A percentile compares a stretch with the other conserved stretches of the same genome.
Evolutionary conservation across 1,140 invertebrate genomes (phyloP).

Genomic region (Laupala kohalensis): DNA sequence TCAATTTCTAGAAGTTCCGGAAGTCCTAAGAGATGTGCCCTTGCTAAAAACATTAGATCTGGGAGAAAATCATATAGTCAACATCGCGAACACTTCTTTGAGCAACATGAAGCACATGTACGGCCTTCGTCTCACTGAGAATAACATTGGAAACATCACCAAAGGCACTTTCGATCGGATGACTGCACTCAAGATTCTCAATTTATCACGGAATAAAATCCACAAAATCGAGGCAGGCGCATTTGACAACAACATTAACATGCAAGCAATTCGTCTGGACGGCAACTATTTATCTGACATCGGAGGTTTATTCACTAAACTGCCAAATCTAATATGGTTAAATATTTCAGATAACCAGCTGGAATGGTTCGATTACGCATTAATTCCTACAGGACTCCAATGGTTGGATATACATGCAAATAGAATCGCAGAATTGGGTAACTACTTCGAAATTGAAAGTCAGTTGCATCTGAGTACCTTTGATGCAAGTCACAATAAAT

Average conservation of each 20-base stretch:
- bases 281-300: conserved; percentile 78
- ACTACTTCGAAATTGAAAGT: conserved; percentile 78
- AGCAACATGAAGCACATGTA: conserved; percentile 66
- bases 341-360: conserved; percentile 80
- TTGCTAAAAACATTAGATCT: conserved; percentile 74
- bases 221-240: conserved; percentile 70
- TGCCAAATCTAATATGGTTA: conserved; percentile 77
- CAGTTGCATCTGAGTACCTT: conserved; percentile 68
- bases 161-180: conserved; percentile 73
- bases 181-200: conserved; percentile 70
- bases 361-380: conserved; percentile 79
- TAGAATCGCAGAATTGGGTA: conserved; percentile 73
- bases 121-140: conserved; percentile 72
- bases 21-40: conserved; percentile 64
- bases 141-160: conserved; percentile 72
- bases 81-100: conserved; percentile 70
- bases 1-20: conserved; percentile 66
- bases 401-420: conserved; percentile 84
- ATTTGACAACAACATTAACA: conserved; percentile 69
- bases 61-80: conserved; percentile 75
- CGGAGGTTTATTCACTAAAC: conserved; percentile 66
- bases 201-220: conserved; percentile 77
- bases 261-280: conserved; percentile 76
- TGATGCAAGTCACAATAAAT: conserved; percentile 71
- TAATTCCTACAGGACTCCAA: conserved; percentile 76